Base-by-base conservation (phyloP, 1,140 invertebrate genomes). In the Acromyrmex heyeri region DNA sequence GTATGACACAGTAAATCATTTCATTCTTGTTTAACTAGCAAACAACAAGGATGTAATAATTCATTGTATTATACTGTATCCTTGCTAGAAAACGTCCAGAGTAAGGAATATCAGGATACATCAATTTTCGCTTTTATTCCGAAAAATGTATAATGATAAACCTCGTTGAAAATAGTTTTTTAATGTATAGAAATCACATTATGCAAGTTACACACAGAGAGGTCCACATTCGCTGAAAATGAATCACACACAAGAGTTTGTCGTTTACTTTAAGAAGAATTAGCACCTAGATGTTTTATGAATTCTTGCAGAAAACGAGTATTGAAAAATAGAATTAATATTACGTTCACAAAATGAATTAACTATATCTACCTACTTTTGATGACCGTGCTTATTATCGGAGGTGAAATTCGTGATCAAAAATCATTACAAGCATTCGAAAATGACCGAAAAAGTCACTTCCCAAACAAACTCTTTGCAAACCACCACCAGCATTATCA, bases 381-480 rank as follows among this genome's bases (percentile, higher is more conserved):
- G 73, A 90, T 89, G 88, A 89, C 77, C 65, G 86, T 89, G 88
- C 88, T 90, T 90, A 90, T 90, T 30, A 77, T 65, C 85, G 85
- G 88, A 83, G 88, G 85, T 90, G 88, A 89, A 89, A 90, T 88
- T 61, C 53, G 30, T 21, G n/a, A 24, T n/a, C 0, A 16, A 78
- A 21, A 76, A 75, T 70, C n/a, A 55, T 48, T 50, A 8, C 14
- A 14, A 10, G 50, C 18, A 21, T 21, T n/a, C 53, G 53, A 34
- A 44, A 44, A 44, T 10, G 8, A 44, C 6, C 10, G 10, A 38
- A 55, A 64, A 59, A 8, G 48, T 16, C 48, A 8, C 14, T 16
- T 50, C 48, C 14, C 4, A 50, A 12, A 16, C 48, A 50, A 16
- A 50, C 48, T 14, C 48, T 50, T 50, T 16, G 57, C 21, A 55